Percentiles rank a stretch among this genome's conserved stretches.
Evolutionary conservation across 2,797 vertebrate species (phyloP).

Genomic region (Pelodytes ibericus): DNA sequence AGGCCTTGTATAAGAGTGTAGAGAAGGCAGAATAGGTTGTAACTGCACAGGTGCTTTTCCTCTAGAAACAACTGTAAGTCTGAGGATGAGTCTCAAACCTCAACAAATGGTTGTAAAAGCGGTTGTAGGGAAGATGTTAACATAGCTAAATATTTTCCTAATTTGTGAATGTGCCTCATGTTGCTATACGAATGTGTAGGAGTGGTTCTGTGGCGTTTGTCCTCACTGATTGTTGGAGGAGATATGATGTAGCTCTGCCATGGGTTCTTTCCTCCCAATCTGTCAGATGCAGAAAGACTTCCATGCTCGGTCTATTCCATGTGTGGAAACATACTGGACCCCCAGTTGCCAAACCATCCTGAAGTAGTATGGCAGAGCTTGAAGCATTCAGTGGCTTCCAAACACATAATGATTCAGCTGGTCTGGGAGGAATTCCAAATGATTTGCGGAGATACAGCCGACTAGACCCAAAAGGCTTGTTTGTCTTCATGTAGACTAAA

Average conservation of each 20-base stretch:
- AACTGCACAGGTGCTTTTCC: no score
- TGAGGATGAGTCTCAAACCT: background rate
- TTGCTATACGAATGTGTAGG: background rate
- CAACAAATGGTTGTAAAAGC: no score
- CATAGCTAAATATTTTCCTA: background rate
- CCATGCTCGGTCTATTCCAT: background rate
- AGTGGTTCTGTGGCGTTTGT: background rate
- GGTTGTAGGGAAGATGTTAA: background rate
- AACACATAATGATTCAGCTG: background rate
- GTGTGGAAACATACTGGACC: constrained; percentile 4
- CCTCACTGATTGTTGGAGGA: background rate
- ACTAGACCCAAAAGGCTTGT: background rate
- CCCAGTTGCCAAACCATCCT: background rate
- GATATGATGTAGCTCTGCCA: background rate
- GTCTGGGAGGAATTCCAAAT: constrained; percentile 4
- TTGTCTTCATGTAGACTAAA: background rate
- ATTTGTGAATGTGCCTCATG: background rate
- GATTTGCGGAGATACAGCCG: background rate
- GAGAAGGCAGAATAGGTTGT: no score
- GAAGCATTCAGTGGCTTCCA: constrained; percentile 1
- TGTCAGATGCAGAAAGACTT: background rate
- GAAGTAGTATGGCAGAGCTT: background rate
- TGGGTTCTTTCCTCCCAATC: constrained; percentile 1
- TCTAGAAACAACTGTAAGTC: no score
- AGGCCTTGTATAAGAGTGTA: no score